phyloP scores from a whole-genome alignment of 2,888 invertebrate genomes.

The Spisula solida region DNA sequence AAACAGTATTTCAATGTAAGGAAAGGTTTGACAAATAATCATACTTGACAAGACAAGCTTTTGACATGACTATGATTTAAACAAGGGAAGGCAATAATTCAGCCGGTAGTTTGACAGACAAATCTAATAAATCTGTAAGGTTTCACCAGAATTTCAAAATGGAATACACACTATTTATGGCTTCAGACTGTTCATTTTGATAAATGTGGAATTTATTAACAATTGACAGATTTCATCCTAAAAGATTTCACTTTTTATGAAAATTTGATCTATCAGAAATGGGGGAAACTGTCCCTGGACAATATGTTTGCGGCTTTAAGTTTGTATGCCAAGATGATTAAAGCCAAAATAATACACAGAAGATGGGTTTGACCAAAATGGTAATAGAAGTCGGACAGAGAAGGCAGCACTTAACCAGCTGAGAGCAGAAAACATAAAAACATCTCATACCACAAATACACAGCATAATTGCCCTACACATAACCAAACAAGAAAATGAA shows the following conservation, averaged over 20 bases:
- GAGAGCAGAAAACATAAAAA: no score
- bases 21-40: not conserved
- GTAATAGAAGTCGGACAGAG: no score
- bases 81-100: slow-evolving; percentile 7
- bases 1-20: not conserved
- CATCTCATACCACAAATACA: no score
- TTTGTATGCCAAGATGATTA: no score
- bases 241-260: not conserved
- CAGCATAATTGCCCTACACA: no score
- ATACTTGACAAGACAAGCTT: slow-evolving; percentile 2
- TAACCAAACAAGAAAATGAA: no score
- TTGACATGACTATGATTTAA: slow-evolving; percentile 9
- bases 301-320: no score
- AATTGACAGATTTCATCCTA: not conserved
- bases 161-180: no score
- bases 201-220: not conserved
- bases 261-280: not conserved
- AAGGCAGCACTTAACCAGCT: no score
- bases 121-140: not conserved
- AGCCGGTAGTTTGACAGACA: not conserved
- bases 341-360: no score
- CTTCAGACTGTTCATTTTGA: not conserved
- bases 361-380: no score
- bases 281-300: no score
- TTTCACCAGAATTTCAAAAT: not conserved